Evolutionary conservation across 1,140 invertebrate species (phyloP), one percentile per base, ranked within the genome.

Genomic region (Coenobita brevimanus): DNA sequence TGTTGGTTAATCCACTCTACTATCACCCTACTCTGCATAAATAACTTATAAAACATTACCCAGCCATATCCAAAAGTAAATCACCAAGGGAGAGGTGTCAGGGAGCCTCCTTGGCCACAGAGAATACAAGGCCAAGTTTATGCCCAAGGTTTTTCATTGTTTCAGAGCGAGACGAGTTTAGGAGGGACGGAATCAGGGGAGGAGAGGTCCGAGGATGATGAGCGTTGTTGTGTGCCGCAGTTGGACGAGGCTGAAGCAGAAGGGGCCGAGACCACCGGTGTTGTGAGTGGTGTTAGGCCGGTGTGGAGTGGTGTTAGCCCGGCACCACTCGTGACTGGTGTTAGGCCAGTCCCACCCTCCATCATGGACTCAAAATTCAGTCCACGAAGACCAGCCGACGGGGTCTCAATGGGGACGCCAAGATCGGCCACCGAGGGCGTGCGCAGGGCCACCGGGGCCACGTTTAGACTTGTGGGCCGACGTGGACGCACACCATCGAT

Each of bases 291-390:
- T 27, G 89, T 89, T 17, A 90, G 82, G 0, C 84, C 88, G 13
- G 87, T 88, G 27, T 84, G 71, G 50, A 90, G 67, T 38, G 89
- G 90, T 17, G 90, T 88, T 13, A 91, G 80, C 6, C 90, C 90
- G 2, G 88, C 80, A 33, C 82, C 89, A 13, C 87, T 89, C 21
- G 82, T 91, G 21, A 98, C 95, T 0, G 97, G 97, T 4, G 97
- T 98, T 15, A 98, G 93, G 0, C 97, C 97, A 4, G 97, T 98
- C 84, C 97, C 97, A 67, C 97, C 97, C 91, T 97, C 97, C 96
- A 98, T 97, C 81, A 98, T 94, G 69, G 96, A 97, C 90, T 98
- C 97, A 91, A 98, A 98, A 92, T 97, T 97, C 92, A 98, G 97
- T 46, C 95, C 95, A 1, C 85, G 85, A 86, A 97, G 95, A 33